Evolutionary conservation across 2,888 invertebrate genomes (phyloP), one percentile per base, ranked within the genome.

Genomic region (Unio delphinus): DNA sequence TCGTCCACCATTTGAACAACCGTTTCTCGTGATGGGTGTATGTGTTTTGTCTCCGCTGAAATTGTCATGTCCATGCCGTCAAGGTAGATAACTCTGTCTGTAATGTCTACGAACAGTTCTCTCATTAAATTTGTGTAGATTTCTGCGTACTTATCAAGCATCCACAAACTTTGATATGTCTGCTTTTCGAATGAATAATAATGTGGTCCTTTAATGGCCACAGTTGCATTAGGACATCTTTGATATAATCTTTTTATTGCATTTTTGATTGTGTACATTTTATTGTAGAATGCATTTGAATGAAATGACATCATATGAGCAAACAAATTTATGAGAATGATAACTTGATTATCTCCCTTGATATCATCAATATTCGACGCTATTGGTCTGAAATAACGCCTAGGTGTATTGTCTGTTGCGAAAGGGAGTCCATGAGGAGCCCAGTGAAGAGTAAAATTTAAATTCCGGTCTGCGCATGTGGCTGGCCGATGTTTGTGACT

Each of bases 181-280:
- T 67, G 61, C 67, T 63, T 73, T 56, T 64, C 71, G 68, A 73
- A 73, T 5, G 76, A 71, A 65, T 64, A 76, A 3, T 73, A 68
- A 69, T 73, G 71, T 4, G 76, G 76, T 8, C 76, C 76, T 64
- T 76, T 76, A 2, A 76, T 73, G 15, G 73, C 64, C 20, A 76
- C 58, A 11, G 61, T 59, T n/a, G 64, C 65, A n/a, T 65, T 72
- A 45, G 64, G 64, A 62, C 72, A 65, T 26, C 65, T 30, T 6
- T 56, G 18, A n/a, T 73, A 45, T n/a, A 73, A 30, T 23, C 45
- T 57, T 20, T 58, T 20, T 4, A 76, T 55, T 26, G 67, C 73
- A 20, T 64, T 67, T 54, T 62, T 67, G 28, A 73, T 60, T 54
- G 63, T 63, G n/a, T 69, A 61, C 34, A 76, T 59, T 23, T 61